Evolutionary conservation across 2,888 invertebrate species (phyloP).

Genomic region (Aleiodes testaceus): DNA sequence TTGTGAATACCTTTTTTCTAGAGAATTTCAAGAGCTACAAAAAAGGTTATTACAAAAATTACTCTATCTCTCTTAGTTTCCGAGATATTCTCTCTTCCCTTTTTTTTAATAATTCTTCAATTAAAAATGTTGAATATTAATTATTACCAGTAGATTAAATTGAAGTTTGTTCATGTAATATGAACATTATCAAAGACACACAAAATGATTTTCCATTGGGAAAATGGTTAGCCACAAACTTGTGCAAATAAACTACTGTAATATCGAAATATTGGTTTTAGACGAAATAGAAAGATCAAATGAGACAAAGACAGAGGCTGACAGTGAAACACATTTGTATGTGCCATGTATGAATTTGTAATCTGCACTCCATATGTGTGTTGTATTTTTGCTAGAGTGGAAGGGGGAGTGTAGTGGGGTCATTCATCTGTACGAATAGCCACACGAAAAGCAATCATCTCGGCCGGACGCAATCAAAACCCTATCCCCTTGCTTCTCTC

Average conservation of each 20-base stretch:
- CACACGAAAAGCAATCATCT: slow-evolving; percentile 72
- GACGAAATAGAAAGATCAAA: slow-evolving; percentile 18
- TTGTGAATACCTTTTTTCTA: no score
- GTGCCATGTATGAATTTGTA: slow-evolving; percentile 43
- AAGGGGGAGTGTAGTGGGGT: slow-evolving; percentile 24
- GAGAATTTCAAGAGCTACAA: no score
- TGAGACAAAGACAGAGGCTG: slow-evolving; percentile 41
- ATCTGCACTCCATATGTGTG: slow-evolving; percentile 32
- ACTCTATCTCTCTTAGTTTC: no score
- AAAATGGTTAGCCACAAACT: slow-evolving; percentile 57
- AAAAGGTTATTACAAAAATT: no score
- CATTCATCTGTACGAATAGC: slow-evolving; percentile 54
- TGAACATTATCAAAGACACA: slow-evolving; percentile 60
- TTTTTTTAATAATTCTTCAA: no score
- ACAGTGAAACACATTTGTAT: slow-evolving; percentile 38
- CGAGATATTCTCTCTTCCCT: neutral
- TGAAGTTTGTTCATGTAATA: slow-evolving; percentile 45
- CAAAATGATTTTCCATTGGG: slow-evolving; percentile 62
- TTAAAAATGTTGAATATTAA: slow-evolving; percentile 5
- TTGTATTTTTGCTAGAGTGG: slow-evolving; percentile 30
- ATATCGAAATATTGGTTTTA: slow-evolving; percentile 66
- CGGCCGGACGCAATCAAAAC: slow-evolving; percentile 71
- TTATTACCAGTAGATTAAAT: neutral
- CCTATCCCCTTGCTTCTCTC: slow-evolving; percentile 52
- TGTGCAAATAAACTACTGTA: slow-evolving; percentile 70